A percentile compares a stretch with the other conserved stretches of the same genome.
Evolutionary conservation across 2,797 vertebrate genomes (phyloP).

Genomic region (Eurystomus glaucurus): DNA sequence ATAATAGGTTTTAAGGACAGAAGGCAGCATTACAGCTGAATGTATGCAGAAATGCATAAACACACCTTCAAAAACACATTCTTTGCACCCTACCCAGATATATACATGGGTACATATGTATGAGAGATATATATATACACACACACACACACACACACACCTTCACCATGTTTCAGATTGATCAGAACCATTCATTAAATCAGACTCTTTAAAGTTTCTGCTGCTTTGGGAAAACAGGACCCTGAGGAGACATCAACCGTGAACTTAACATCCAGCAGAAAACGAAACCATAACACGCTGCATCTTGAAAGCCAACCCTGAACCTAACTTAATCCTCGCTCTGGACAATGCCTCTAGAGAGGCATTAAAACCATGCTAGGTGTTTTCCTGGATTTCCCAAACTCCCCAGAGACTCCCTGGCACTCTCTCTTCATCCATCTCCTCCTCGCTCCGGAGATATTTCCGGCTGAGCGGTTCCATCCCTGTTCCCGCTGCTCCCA

Average conservation of each 20-base stretch:
- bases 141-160: not conserved
- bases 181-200: constrained; percentile 34
- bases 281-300: not conserved
- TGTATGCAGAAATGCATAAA: constrained; percentile 19
- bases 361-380: constrained; percentile 24
- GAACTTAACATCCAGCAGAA: constrained; percentile 56
- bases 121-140: not conserved
- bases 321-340: constrained; percentile 32
- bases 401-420: not conserved
- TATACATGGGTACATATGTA: not conserved
- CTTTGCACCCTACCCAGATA: not conserved
- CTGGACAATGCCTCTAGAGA: constrained; percentile 7
- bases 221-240: constrained; percentile 49
- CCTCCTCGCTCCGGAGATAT: fast-evolving
- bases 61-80: constrained; percentile 1
- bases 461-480: not conserved
- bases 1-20: constrained; percentile 50
- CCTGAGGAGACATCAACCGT: not conserved
- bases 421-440: not conserved
- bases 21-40: constrained; percentile 19
- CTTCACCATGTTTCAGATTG: not conserved
- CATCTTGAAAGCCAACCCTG: constrained; percentile 27
- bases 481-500: not conserved
- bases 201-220: constrained; percentile 43
- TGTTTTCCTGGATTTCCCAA: constrained; percentile 56